Base-by-base conservation (phyloP, 2,888 invertebrate species). In the Glaucopsyche alexis region DNA sequence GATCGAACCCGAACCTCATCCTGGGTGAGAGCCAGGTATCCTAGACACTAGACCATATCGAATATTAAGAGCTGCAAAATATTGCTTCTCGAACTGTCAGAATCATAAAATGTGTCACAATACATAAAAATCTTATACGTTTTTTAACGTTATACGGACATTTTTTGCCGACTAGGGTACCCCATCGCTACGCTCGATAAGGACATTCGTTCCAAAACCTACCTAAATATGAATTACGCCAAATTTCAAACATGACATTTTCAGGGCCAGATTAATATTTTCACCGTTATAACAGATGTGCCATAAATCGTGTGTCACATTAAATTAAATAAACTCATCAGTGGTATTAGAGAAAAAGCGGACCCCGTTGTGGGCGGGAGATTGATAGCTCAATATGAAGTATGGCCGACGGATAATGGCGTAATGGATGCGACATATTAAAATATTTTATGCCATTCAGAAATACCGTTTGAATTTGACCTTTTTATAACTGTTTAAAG, bases 1-100 rank as follows among this genome's bases (percentile, higher is more conserved):
- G n/a, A n/a, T n/a, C n/a, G n/a, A n/a, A n/a, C n/a, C n/a, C n/a
- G n/a, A n/a, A n/a, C n/a, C n/a, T n/a, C n/a, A n/a, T 95, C 94
- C 94, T 94, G 94, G 94, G 94, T 94, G 94, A 94, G 93, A 94
- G 94, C 94, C 94, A 94, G 94, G 94, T 94, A 94, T 94, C 94
- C 94, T 94, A 94, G 94, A 94, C 94, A 94, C 94, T 94, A 94
- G 94, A 94, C 93, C 93, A 93, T 94, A 93, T 89, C 93, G 93
- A 93, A 93, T 6, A 38, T 65, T n/a, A n/a, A n/a, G n/a, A n/a
- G n/a, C n/a, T n/a, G n/a, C n/a, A n/a, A n/a, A n/a, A n/a, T n/a
- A n/a, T n/a, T n/a, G n/a, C n/a, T n/a, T n/a, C n/a, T n/a, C n/a
- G n/a, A n/a, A n/a, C n/a, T n/a, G n/a, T n/a, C n/a, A n/a, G n/a